phyloP scores from a whole-genome alignment of 1,140 invertebrate species.

The Drosophila carrolli region DNA sequence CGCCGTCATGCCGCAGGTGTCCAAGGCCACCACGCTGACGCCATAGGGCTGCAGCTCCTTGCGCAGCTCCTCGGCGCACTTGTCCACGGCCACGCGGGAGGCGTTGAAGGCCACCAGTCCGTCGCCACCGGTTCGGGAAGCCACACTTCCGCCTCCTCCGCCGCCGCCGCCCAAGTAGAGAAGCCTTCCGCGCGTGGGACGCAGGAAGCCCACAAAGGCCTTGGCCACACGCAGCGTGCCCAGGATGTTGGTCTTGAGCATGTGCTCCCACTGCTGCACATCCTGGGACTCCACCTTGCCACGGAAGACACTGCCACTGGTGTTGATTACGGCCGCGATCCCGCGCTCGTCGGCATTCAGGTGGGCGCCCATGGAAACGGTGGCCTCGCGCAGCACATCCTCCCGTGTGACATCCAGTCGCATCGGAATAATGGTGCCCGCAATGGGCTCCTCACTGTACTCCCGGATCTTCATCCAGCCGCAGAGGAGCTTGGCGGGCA shows the following conservation, averaged over 20 bases:
- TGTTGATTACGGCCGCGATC: constrained; percentile 93
- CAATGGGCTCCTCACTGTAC: constrained; percentile 85
- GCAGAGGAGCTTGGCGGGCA: constrained; percentile 86
- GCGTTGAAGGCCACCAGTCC: constrained; percentile 89
- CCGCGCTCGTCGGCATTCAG: constrained; percentile 93
- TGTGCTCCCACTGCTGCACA: constrained; percentile 90
- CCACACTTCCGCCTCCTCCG: background rate
- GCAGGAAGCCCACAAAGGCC: constrained; percentile 89
- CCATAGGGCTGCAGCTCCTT: constrained; percentile 88
- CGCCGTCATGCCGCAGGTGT: constrained; percentile 89
- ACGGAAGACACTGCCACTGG: constrained; percentile 89
- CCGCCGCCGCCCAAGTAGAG: constrained; percentile 86
- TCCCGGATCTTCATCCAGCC: constrained; percentile 87
- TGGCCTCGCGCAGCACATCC: constrained; percentile 91
- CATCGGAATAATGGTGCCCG: constrained; percentile 87
- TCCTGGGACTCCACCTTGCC: constrained; percentile 90
- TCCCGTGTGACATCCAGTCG: constrained; percentile 92
- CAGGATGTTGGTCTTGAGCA: constrained; percentile 90
- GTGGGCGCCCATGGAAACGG: constrained; percentile 90
- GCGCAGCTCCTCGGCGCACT: constrained; percentile 89
- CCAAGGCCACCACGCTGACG: constrained; percentile 90
- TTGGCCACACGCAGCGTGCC: constrained; percentile 90
- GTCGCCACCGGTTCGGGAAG: constrained; percentile 81
- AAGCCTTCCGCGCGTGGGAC: constrained; percentile 86
- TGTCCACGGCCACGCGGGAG: constrained; percentile 89